Conservation (phyloP, 2,797 vertebrate genomes). For the Sardinella longiceps region DNA sequence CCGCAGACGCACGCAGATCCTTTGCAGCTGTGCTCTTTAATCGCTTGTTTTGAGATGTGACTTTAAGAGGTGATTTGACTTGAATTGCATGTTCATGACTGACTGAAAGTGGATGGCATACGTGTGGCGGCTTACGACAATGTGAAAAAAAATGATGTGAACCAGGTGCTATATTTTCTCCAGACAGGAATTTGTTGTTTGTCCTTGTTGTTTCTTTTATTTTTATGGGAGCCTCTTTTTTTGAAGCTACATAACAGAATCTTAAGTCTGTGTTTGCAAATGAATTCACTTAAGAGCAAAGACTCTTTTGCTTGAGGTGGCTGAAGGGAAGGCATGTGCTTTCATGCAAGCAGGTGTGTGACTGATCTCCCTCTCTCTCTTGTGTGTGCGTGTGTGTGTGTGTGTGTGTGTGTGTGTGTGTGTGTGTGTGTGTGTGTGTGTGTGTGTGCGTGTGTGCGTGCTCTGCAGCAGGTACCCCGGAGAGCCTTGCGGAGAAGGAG, state of each 20-base stretch:
- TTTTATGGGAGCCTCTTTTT: background rate
- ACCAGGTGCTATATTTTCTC: background rate
- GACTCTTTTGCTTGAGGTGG: background rate
- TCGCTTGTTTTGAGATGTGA: background rate
- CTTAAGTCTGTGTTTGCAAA: background rate
- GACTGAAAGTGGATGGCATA: too few relatives aligned
- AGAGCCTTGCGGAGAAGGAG: conserved; percentile 98
- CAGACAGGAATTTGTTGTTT: background rate
- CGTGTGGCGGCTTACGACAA: background rate
- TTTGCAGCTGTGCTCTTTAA: background rate
- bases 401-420: conserved; percentile 20
- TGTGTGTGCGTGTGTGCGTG: conserved; percentile 36
- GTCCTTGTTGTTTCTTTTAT: background rate
- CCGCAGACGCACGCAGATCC: background rate
- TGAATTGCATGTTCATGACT: too few relatives aligned
- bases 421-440: background rate
- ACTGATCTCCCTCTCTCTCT: background rate
- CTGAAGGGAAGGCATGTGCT: background rate
- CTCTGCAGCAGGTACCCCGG: conserved; percentile 87
- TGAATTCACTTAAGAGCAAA: background rate
- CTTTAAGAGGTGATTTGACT: background rate
- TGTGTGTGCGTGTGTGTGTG: background rate
- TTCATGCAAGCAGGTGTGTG: conserved; percentile 9
- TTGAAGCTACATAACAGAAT: background rate
- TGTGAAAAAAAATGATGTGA: background rate